These are phyloP conservation scores for Pogona vitticeps DNA, from an alignment of 2,113 vertebrate genomes.

Conservation along the genomic window DNA sequence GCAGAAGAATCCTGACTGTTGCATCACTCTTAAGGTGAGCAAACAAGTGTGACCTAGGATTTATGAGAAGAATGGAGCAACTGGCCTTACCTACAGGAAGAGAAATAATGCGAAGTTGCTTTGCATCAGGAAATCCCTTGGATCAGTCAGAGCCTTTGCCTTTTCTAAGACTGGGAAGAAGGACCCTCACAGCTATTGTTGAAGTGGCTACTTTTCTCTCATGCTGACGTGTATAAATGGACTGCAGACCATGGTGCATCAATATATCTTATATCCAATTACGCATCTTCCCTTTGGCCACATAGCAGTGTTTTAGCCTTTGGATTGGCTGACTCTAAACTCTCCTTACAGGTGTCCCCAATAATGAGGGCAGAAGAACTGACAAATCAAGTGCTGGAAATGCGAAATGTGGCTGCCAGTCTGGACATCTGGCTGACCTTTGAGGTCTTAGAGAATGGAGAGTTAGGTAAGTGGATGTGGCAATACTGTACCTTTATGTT, in stretches of 20 bases:
- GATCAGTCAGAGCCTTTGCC: neutral
- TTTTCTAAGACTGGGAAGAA: neutral
- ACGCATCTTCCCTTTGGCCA: neutral
- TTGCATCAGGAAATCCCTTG: too few species aligned
- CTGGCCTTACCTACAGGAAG: neutral
- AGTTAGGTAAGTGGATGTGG: constrained; percentile 85
- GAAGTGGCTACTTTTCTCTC: neutral
- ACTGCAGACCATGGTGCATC: neutral
- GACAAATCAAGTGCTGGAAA: constrained; percentile 95
- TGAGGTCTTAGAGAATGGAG: constrained; percentile 90
- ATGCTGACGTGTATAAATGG: neutral
- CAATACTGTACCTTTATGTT: neutral
- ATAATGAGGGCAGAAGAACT: constrained; percentile 93
- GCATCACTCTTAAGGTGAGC: constrained; percentile 93
- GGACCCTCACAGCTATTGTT: neutral
- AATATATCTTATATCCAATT: neutral
- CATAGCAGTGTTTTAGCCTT: neutral
- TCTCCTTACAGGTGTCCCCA: constrained; percentile 87
- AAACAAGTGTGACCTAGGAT: accelerated
- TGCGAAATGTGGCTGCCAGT: constrained; percentile 87
- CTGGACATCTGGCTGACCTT: constrained; percentile 93
- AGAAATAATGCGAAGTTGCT: neutral
- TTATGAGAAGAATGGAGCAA: too few species aligned
- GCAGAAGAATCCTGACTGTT: constrained; percentile 90
- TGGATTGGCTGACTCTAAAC: neutral